Evolutionary conservation across 2,113 vertebrate genomes (phyloP).

Genomic region (Bothrops jararaca): DNA sequence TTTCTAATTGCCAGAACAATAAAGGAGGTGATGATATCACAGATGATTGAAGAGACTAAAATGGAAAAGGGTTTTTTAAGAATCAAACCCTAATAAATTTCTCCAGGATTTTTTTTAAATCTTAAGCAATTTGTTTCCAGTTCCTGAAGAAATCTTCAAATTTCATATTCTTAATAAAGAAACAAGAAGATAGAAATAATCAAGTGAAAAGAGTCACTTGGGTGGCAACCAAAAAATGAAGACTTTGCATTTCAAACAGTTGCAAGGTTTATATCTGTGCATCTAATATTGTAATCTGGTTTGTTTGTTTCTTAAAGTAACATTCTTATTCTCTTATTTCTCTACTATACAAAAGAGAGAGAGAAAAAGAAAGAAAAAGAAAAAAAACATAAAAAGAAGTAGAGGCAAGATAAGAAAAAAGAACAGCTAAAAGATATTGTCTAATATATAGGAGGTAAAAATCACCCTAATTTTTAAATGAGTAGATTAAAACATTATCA

Average conservation of each 20-base stretch:
- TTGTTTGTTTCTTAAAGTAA: neutral
- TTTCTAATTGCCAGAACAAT: neutral
- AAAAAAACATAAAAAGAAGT: neutral
- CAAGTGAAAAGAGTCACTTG: neutral
- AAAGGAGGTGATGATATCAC: neutral
- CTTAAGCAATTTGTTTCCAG: neutral
- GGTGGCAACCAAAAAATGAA: neutral
- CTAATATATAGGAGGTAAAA: neutral
- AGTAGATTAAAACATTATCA: neutral
- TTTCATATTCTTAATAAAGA: neutral
- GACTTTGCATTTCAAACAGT: neutral
- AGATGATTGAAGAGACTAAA: neutral
- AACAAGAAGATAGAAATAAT: neutral
- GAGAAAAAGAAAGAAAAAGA: neutral
- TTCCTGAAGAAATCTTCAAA: neutral
- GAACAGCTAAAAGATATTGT: neutral
- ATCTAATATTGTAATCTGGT: neutral
- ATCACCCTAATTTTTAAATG: neutral
- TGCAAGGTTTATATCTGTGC: neutral
- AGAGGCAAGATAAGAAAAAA: neutral
- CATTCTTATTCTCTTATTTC: neutral
- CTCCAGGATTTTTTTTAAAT: neutral
- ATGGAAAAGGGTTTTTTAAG: neutral
- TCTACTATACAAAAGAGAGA: neutral
- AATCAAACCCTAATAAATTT: neutral